phyloP scores from a whole-genome alignment of 1,140 invertebrate genomes.

The Melanaphis sacchari region DNA sequence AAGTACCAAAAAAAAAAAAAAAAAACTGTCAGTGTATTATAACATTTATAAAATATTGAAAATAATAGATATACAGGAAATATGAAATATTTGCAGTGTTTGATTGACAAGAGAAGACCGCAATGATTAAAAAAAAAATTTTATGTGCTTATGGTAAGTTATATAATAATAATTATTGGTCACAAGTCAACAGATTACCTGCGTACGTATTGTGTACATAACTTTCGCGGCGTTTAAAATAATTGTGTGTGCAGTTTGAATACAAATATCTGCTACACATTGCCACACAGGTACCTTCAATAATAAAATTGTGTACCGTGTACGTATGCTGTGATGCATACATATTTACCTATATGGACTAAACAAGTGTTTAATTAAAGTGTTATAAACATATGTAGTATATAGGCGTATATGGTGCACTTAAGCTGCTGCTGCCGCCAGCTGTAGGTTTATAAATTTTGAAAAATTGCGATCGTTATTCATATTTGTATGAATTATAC shows the following conservation, averaged over 20 bases:
- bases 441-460: not conserved
- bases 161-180: not conserved
- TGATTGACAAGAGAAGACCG: not conserved
- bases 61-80: not conserved
- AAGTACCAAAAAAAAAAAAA: not conserved
- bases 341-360: not conserved
- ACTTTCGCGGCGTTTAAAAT: not conserved
- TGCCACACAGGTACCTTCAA: not conserved
- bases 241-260: not conserved
- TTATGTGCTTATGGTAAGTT: not conserved
- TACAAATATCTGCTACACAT: not conserved
- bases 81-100: not conserved
- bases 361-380: not conserved
- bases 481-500: no score
- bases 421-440: not conserved
- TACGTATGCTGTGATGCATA: not conserved
- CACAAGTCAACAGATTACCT: not conserved
- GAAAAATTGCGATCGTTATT: not conserved
- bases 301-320: not conserved
- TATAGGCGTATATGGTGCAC: not conserved
- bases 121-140: conserved; percentile 2
- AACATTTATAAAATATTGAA: not conserved
- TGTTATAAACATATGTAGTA: not conserved
- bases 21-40: not conserved
- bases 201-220: not conserved